A percentile compares a stretch with the other conserved stretches of the same genome.
These are phyloP conservation scores for Germaria angustata DNA, from an alignment of 2,888 invertebrate genomes.

Conservation along the genomic window DNA sequence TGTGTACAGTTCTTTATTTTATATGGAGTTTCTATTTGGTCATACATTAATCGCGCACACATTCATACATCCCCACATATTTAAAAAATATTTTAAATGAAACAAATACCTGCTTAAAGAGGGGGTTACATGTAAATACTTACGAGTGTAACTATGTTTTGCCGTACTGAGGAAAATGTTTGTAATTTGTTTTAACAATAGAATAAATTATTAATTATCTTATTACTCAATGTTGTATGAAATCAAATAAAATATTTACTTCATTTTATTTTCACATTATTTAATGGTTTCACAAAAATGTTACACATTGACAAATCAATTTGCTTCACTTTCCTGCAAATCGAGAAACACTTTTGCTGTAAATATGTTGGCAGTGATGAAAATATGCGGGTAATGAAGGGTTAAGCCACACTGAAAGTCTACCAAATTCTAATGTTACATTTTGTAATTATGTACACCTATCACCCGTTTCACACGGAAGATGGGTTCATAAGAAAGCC, in stretches of 20 bases:
- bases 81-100: not conserved
- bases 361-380: not conserved
- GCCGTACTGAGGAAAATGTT: too few relatives aligned
- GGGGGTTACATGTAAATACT: not conserved
- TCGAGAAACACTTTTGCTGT: not conserved
- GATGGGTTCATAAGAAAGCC: too few relatives aligned
- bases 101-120: not conserved
- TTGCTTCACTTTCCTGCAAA: slow-evolving; percentile 12
- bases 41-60: not conserved
- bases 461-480: too few relatives aligned
- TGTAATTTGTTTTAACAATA: not conserved
- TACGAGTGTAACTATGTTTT: not conserved
- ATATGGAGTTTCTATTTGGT: not conserved
- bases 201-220: not conserved
- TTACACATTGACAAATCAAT: slow-evolving; percentile 56
- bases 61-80: not conserved
- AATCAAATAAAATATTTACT: not conserved
- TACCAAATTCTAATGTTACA: not conserved
- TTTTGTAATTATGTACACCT: slow-evolving; percentile 21
- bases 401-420: slow-evolving; percentile 25
- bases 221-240: not conserved
- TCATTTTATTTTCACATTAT: too few relatives aligned
- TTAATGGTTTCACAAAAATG: not conserved
- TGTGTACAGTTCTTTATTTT: not conserved
- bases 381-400: slow-evolving; percentile 53